phyloP scores from a whole-genome alignment of 2,888 invertebrate genomes.

The Lepidocyrtinus sp. region DNA sequence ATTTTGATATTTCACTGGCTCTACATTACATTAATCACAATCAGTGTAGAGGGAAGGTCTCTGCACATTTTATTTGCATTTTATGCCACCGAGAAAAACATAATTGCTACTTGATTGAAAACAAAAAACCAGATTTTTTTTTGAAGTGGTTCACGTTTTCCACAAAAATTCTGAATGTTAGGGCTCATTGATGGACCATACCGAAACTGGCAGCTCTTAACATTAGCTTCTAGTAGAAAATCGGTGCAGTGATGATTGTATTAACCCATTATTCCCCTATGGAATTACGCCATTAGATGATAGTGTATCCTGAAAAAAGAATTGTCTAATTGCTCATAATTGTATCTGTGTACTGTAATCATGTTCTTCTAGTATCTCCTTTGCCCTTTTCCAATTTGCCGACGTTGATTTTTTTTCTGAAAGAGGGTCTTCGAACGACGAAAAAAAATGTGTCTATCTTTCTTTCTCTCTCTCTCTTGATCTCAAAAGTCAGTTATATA shows the following conservation, averaged over 20 bases:
- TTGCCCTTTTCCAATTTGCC: conserved; percentile 69
- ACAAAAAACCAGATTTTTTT: background rate
- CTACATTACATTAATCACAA: conserved; percentile 13
- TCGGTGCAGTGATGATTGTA: conserved; percentile 15
- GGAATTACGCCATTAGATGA: background rate
- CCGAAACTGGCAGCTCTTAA: no score
- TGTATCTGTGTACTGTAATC: conserved; percentile 70
- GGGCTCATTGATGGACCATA: background rate
- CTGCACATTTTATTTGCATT: conserved; percentile 11
- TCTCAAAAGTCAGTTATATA: background rate
- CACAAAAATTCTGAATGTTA: background rate
- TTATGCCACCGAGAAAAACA: conserved; percentile 14
- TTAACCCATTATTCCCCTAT: conserved; percentile 15
- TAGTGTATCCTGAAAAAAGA: conserved; percentile 36
- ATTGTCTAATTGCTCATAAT: conserved; percentile 71
- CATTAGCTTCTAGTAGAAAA: no score
- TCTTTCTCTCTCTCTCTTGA: background rate
- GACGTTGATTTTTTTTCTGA: conserved; percentile 50
- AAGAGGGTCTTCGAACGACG: background rate
- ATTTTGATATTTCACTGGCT: conserved; percentile 6
- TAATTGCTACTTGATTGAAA: conserved; percentile 18
- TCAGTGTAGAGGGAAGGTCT: background rate
- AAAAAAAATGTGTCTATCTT: background rate
- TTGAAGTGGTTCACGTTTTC: background rate
- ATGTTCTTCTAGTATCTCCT: conserved; percentile 69